Base-by-base conservation (phyloP, 2,113 vertebrate species). In the Brachyistius frenatus region DNA sequence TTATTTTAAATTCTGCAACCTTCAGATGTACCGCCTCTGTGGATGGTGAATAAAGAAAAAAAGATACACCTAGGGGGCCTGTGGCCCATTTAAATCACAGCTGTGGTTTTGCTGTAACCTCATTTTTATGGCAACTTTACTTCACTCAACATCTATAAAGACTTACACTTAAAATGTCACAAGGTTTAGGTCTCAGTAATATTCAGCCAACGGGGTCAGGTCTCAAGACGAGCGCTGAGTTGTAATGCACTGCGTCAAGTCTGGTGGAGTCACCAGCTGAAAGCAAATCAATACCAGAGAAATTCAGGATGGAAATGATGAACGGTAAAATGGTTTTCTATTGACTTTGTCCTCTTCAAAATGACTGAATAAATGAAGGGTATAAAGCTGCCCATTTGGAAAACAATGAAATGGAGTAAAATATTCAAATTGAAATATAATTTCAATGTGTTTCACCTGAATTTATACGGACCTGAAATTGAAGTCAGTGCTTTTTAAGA, bases 401-500 rank as follows among this genome's bases (percentile, higher is more conserved):
- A 87, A 67, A 13, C 57, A 31, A 0, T 69, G 15, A 73, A 35
- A 44, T 23, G 66, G 14, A 84, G 78, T 61, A 32, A 84, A 75
- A 67, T 63, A 82, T 63, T 80, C 65, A 50, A 61, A 66, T n/a
- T 65, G 58, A 80, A 78, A 80, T 60, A 36, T 33, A 31, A 54
- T 82, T 81, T 73, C 66, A 68, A 39, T 80, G 78, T 52, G 16
- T 52, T 47, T n/a, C 14, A 52, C 16, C 49, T 64, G 32, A 31
- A 33, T 50, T 37, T 36, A 55, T 33, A 6, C 65, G 5, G 4
- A 35, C 32, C 54, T 8, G 33, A 55, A 31, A 65, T 39, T 5
- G 16, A 37, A 14, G 54, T 46, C 30, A 5, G 15, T 44, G 35
- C 1, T 44, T 11, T 44, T 44, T 11, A 44, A 13, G 6, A 44